phyloP scores from a whole-genome alignment of 2,888 invertebrate genomes.

The Yponomeuta sedellus region DNA sequence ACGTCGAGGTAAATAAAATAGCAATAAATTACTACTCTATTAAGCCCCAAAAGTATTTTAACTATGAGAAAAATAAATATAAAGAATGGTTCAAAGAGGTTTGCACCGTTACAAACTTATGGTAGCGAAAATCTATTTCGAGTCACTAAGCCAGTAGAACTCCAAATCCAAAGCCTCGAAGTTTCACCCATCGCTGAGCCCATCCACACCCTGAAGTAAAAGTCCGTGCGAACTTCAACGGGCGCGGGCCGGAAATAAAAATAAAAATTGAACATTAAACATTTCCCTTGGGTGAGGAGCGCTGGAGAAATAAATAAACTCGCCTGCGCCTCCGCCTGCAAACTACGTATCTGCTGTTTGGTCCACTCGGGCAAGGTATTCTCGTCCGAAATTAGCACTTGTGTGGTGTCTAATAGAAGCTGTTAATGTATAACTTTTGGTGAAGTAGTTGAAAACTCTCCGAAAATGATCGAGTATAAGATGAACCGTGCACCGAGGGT shows the following conservation, averaged over 20 bases:
- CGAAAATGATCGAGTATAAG: too few species aligned
- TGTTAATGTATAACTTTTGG: too few species aligned
- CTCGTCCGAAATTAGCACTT: background rate
- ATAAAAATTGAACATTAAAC: conserved; percentile 59
- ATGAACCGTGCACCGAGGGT: too few species aligned
- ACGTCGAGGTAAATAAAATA: too few species aligned
- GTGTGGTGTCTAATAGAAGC: background rate
- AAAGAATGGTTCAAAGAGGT: too few species aligned
- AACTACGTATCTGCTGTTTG: conserved; percentile 3
- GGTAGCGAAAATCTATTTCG: too few species aligned
- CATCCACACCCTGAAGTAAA: background rate
- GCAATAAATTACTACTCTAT: too few species aligned
- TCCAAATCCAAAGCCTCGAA: background rate
- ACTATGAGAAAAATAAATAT: too few species aligned
- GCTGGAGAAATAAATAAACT: conserved; percentile 53
- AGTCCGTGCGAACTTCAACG: background rate
- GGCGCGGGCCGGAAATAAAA: conserved; percentile 6
- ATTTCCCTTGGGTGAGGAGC: conserved; percentile 40
- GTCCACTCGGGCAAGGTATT: background rate
- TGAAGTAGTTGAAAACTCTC: too few species aligned
- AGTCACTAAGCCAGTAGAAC: too few species aligned
- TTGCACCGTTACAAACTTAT: too few species aligned
- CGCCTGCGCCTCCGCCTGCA: conserved; percentile 22
- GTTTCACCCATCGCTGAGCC: background rate
- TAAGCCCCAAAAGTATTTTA: too few species aligned